Evolutionary conservation across 2,888 invertebrate genomes (phyloP).

Genomic region (Tipula lateralis): DNA sequence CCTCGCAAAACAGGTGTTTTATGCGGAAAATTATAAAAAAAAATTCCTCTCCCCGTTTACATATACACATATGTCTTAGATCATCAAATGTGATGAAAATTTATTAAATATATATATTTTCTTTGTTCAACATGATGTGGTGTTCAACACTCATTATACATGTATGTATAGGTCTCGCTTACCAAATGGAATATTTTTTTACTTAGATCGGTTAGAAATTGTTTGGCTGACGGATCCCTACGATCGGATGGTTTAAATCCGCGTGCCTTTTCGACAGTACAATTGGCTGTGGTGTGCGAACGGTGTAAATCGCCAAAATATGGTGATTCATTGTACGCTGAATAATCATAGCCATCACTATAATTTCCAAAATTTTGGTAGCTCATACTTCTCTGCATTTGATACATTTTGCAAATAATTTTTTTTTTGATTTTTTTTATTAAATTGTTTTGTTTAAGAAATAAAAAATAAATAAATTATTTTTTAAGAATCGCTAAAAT

Average conservation of each 20-base stretch:
- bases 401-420: constrained; percentile 36
- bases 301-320: constrained; percentile 41
- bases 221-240: constrained; percentile 69
- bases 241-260: constrained; percentile 84
- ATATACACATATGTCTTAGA: not conserved
- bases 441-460: not conserved
- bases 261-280: constrained; percentile 63
- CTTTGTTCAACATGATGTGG: not conserved
- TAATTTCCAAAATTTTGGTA: constrained; percentile 46
- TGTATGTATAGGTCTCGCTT: constrained; percentile 45
- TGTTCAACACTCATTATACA: constrained; percentile 28
- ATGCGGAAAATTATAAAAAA: not conserved
- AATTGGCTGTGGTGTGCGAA: constrained; percentile 52
- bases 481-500: not conserved
- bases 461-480: constrained; percentile 26
- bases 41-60: no score
- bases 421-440: not conserved
- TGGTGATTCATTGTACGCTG: not conserved
- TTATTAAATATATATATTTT: not conserved
- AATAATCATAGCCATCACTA: not conserved
- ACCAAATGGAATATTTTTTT: constrained; percentile 71
- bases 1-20: constrained; percentile 20
- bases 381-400: constrained; percentile 34
- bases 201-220: constrained; percentile 74
- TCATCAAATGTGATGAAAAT: not conserved